These are phyloP conservation scores for Trogon melanurus DNA, from an alignment of 2,113 vertebrate species.

Conservation along the genomic window DNA sequence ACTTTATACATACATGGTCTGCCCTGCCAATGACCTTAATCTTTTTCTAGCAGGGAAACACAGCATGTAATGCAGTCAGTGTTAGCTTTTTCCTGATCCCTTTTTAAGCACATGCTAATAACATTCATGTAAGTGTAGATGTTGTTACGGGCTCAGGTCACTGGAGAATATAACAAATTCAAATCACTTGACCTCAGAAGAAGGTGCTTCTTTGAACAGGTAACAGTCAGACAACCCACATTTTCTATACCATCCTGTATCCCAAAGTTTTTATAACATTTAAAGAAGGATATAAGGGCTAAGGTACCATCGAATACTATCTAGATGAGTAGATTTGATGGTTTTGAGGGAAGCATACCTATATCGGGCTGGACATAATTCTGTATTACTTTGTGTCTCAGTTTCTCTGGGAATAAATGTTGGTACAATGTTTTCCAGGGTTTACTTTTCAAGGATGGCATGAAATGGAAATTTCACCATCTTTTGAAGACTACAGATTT, in stretches of 20 bases:
- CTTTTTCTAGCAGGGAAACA: background rate
- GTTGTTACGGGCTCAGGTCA: background rate
- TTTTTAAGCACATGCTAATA: background rate
- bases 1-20: background rate
- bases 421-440: background rate
- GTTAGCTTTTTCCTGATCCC: background rate
- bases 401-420: background rate
- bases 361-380: background rate
- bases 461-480: background rate
- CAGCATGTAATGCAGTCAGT: background rate
- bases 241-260: background rate
- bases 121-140: background rate
- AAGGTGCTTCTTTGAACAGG: background rate
- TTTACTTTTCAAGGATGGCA: background rate
- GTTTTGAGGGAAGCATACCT: background rate
- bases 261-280: background rate
- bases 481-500: background rate
- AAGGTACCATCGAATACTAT: background rate
- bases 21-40: slow-evolving; percentile 32
- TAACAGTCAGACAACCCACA: background rate
- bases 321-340: background rate
- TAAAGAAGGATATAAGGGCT: background rate
- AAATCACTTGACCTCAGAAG: background rate
- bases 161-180: background rate
- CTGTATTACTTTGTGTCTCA: background rate